Base-by-base conservation (phyloP, 2,888 invertebrate genomes). In the Trichopoda pennipes region DNA sequence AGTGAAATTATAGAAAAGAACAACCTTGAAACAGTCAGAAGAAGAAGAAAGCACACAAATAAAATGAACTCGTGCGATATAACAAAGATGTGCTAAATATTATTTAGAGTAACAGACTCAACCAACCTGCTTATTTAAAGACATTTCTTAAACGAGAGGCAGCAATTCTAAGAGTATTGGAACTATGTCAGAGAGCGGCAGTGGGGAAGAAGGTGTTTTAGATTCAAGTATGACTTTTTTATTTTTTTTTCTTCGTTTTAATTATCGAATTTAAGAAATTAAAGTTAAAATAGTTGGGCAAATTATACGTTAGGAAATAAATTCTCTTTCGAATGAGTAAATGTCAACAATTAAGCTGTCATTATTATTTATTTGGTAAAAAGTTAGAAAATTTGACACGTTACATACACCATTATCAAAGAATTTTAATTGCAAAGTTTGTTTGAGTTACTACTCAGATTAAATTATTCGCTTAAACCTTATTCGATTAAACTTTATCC, bases 181-280 rank as follows among this genome's bases (percentile, higher is more conserved):
- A 14, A 68, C 68, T 81, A 86, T 95, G 95, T 95, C 95, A 93
- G 95, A 95, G 93, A 93, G 94, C 93, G 95, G 94, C 92, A 95
- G 94, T 92, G 94, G 94, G 91, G 94, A 95, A 94, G 95, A 95
- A 92, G 94, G 94, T 92, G 93, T 94, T 92, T 94, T 94, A 93
- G 94, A 94, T 93, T 94, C 94, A 94, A 94, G 95, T 95, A 94
- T 93, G 94, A 17, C 1, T 49, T 17, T 1, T 49, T 17, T n/a
- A n/a, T 44, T 38, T 2, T 8, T 16, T 3, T 44, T 44, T n/a
- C n/a, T 44, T 6, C 14, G n/a, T n/a, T 44, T 2, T 6, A 28
- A 2, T 7, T 28, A 28, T 28, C n/a, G n/a, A 28, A 6, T 28
- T 28, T 28, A 4, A 28, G 28, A 8, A 28, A 28, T 28, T 28